Conservation (phyloP, 2,888 invertebrate genomes). For the Eristalis intricaria region DNA sequence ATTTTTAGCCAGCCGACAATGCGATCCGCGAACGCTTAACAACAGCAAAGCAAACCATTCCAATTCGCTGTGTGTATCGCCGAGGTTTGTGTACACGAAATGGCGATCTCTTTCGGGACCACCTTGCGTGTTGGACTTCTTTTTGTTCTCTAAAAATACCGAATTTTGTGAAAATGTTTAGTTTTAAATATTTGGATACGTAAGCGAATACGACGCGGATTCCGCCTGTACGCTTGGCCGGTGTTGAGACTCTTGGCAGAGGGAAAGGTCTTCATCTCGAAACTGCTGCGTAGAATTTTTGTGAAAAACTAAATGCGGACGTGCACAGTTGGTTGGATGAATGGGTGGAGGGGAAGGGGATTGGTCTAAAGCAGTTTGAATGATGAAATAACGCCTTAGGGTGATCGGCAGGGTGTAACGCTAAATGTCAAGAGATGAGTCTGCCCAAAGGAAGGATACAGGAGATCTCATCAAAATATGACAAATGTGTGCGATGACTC, state of each 20-base stretch:
- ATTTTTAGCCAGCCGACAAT: slow-evolving; percentile 34
- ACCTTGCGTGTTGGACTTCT: slow-evolving; percentile 58
- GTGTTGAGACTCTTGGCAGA: slow-evolving; percentile 3
- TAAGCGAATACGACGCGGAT: background rate
- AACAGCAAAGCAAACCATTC: background rate
- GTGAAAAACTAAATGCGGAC: background rate
- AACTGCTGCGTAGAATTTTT: slow-evolving; percentile 4
- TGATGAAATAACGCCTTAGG: background rate
- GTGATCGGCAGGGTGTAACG: background rate
- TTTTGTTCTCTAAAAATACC: slow-evolving; percentile 60
- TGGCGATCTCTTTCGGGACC: slow-evolving; percentile 54
- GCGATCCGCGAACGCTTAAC: slow-evolving; percentile 46
- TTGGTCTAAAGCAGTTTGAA: background rate
- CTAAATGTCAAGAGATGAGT: background rate
- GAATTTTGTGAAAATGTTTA: slow-evolving; percentile 5
- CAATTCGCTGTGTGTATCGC: background rate
- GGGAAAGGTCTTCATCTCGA: background rate
- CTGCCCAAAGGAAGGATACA: background rate
- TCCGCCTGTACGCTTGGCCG: background rate
- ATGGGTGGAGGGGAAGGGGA: background rate
- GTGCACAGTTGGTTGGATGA: background rate
- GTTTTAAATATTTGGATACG: slow-evolving; percentile 12
- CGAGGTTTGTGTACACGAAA: slow-evolving; percentile 29
- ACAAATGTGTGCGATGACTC: background rate
- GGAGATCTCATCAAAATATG: background rate